Evolutionary conservation across 2,888 invertebrate genomes (phyloP), one percentile per base, ranked within the genome.

Genomic region (Amblyjoppa proteus): DNA sequence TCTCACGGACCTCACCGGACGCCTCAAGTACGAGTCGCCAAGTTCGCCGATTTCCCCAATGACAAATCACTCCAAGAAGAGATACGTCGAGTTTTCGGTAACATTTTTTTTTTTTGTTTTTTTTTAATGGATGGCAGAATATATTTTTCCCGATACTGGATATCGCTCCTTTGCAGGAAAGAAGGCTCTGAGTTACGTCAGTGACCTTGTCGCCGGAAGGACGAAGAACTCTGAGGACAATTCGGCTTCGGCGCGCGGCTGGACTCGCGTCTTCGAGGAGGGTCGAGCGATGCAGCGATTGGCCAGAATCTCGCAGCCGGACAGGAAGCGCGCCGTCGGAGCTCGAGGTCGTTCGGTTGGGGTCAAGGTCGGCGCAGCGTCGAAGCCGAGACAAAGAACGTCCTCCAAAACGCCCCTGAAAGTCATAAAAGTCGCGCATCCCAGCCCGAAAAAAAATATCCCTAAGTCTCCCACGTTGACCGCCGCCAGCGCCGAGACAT

Each of bases 1-100:
- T 91, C 92, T 70, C 91, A 93, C 87, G 92, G 93, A 9, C 93
- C 93, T 13, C 92, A 93, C 45, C 88, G 84, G 80, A 71, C 85
- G 3, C 93, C 93, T 16, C 79, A 88, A 11, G 83, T 90, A n/a
- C 87, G 81, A 79, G 71, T 73, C 25, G 64, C 78, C 16, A 87
- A 88, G 38, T 90, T 92, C 73, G 70, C 25, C 9, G 90, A 92
- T 51, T 93, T 93, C 49, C 38, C 51, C 13, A 78, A 83, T 1
- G 89, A 92, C 25, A 90, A 89, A 80, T 58, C 53, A 0, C 66
- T 92, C 28, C 92, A 92, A 20, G 90, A 90, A 25, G 91, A 92
- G 64, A 92, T 93, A 70, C 75, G 70, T 70, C 88, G 89, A 45
- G 87, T 88, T 84, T 93, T 93, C 58, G 93, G 93, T 93, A 20